Conservation (phyloP, 1,140 invertebrate species). For the Platyscapa corneri region DNA sequence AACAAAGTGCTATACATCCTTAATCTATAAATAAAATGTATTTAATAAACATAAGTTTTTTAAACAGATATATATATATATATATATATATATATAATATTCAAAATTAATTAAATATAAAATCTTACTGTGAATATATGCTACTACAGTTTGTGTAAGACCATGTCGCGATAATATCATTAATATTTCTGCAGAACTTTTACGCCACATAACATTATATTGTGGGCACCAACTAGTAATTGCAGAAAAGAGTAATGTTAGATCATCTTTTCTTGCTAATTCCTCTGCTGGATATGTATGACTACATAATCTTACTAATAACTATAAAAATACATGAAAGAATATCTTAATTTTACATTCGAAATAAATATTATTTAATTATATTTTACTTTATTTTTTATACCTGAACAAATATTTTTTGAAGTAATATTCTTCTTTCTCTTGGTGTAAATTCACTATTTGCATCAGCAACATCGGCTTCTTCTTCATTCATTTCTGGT, state of each 20-base stretch:
- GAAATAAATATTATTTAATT: background rate
- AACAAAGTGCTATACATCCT: constrained; percentile 93
- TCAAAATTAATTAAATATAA: no score
- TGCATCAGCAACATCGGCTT: constrained; percentile 82
- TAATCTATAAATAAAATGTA: constrained; percentile 82
- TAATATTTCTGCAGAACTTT: constrained; percentile 96
- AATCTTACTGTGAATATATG: constrained; percentile 96
- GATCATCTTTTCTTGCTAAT: constrained; percentile 95
- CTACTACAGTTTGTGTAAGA: constrained; percentile 92
- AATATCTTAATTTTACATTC: background rate
- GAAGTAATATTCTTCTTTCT: constrained; percentile 92
- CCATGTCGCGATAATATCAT: constrained; percentile 97
- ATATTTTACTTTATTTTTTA: constrained; percentile 4
- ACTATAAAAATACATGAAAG: constrained; percentile 74
- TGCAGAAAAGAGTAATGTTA: constrained; percentile 95
- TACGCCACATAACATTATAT: constrained; percentile 96
- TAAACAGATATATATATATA: background rate
- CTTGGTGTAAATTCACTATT: constrained; percentile 91
- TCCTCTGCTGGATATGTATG: constrained; percentile 96
- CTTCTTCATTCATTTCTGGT: constrained; percentile 89
- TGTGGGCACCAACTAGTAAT: constrained; percentile 95
- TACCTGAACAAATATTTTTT: constrained; percentile 97
- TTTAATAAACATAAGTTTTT: background rate
- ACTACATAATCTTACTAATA: constrained; percentile 94
- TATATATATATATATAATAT: no score